Base-by-base conservation (phyloP, 2,888 invertebrate genomes). In the Cyaniris semiargus region DNA sequence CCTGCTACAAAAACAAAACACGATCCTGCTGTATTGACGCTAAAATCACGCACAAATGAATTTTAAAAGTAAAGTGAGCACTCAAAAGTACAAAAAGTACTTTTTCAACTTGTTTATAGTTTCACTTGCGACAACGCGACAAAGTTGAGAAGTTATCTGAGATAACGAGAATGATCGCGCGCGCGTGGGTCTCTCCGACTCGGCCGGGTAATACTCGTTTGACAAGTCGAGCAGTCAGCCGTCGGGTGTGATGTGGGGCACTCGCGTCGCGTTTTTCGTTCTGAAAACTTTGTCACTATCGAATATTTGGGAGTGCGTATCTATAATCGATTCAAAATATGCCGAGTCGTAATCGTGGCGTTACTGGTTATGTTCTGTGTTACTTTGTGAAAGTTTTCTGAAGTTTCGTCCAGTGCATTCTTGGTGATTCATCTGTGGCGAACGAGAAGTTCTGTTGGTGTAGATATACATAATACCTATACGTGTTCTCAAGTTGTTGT, bases 361-460 rank as follows among this genome's bases (percentile, higher is more conserved):
- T 85, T 10, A 21, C 86, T 75, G 76, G 75, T 79, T 81, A 87
- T 88, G 87, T 85, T 79, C 80, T 78, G 79, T 84, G 88, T 88
- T 86, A 81, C 85, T 86, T 84, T 84, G 78, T 82, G 87, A 85
- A 85, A 79, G 85, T 84, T 83, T 87, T 85, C 84, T 79, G 79
- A 83, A 86, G 89, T 88, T 87, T 83, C 84, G 83, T 83, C 78
- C 82, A 87, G 91, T 92, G 91, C 90, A 91, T 92, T 91, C 90
- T 89, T 88, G 88, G 92, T 93, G 93, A 93, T 92, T 93, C 93
- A 93, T 93, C 92, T 92, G 85, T 80, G 84, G 84, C 84, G 87
- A 87, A 89, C 89, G 89, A 92, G 91, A 89, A 90, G 89, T 89
- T 85, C 84, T 88, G 89, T 90, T 88, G 85, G 87, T 90, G 88